Conservation (phyloP, 2,888 invertebrate genomes). For the Acanthoscelides obtectus region DNA sequence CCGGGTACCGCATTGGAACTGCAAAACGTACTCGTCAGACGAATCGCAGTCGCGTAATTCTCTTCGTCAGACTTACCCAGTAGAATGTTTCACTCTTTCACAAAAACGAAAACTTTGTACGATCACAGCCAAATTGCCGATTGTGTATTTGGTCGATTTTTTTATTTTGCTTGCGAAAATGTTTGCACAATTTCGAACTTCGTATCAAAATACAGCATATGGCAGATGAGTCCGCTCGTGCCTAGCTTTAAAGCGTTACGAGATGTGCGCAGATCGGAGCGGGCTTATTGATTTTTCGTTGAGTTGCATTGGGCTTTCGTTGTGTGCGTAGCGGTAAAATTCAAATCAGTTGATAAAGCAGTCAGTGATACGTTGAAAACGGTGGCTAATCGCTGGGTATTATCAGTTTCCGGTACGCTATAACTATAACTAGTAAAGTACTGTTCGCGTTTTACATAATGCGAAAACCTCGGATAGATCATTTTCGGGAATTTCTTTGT, state of each 20-base stretch:
- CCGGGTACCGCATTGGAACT: constrained; percentile 47
- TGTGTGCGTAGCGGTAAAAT: too few relatives aligned
- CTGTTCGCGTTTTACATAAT: too few relatives aligned
- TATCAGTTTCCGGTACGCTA: too few relatives aligned
- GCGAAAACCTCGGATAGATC: too few relatives aligned
- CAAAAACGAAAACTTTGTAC: not conserved
- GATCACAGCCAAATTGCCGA: not conserved
- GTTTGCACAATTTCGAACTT: not conserved
- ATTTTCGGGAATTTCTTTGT: too few relatives aligned
- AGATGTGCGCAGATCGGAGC: not conserved
- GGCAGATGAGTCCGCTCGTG: not conserved
- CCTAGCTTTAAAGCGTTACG: not conserved
- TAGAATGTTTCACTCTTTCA: not conserved
- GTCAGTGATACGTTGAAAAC: too few relatives aligned
- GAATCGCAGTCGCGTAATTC: not conserved
- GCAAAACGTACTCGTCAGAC: not conserved
- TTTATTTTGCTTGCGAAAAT: not conserved
- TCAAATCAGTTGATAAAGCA: too few relatives aligned
- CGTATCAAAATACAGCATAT: not conserved
- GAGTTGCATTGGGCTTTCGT: not conserved
- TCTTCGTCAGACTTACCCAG: not conserved
- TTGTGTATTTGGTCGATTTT: not conserved
- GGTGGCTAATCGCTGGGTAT: too few relatives aligned
- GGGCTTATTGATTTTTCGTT: not conserved
- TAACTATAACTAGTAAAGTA: too few relatives aligned